Base-by-base conservation (phyloP, 2,797 vertebrate genomes). In the Sparidentex hasta region DNA sequence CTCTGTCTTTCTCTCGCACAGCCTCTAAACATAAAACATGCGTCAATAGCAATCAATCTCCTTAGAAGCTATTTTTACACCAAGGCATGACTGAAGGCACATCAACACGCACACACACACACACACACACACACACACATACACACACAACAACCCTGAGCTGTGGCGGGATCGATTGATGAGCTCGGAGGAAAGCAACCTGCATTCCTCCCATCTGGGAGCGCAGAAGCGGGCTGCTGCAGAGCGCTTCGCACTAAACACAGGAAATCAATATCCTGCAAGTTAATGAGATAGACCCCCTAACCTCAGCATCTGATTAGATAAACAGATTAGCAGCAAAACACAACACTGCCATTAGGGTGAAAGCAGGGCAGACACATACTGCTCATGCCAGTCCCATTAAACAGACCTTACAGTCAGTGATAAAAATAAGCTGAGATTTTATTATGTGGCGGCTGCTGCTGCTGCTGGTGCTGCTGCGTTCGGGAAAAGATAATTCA, bases 321-420 rank as follows among this genome's bases (percentile, higher is more conserved):
- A 93, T 91, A 88, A 92, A 93, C 90, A 91, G 90, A 94, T 94
- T 92, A 92, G 84, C 82, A 85, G 76, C 69, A 76, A 86, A 88
- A 88, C 89, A 92, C 89, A 90, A 87, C 87, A 88, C 52, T 66
- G 16, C 83, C 79, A 88, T 88, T 85, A 86, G 84, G 38, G 64
- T 48, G 77, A 83, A 81, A 70, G 78, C 67, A 82, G 61, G 5
- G 44, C 81, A 68, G 41, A 75, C 65, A 62, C 77, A 83, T 23
- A 71, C 54, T 51, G 61, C 72, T 72, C 62, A 78, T 71, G 78
- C 65, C 73, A 71, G 75, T 29, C 58, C 54, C 61, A 78, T 82
- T 79, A 83, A 18, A 69, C 75, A 17, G 46, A 84, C 67, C 81
- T 78, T 63, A 71, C 50, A 54, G 68, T 50, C 23, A 52, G 71